Conservation (phyloP, 2,113 vertebrate species). For the Lucifuga dentata region DNA sequence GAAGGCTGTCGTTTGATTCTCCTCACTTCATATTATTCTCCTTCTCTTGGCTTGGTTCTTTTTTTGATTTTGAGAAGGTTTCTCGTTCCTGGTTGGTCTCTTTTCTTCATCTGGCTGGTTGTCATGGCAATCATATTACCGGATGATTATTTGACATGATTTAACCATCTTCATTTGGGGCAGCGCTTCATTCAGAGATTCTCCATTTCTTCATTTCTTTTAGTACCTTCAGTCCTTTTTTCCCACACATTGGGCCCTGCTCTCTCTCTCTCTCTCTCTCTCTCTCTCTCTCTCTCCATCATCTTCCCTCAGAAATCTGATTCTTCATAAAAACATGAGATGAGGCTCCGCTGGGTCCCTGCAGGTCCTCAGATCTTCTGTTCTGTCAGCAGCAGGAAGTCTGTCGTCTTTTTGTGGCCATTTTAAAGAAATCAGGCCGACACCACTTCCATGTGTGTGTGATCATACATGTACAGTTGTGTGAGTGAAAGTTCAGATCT, state of each 20-base stretch:
- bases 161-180: slow-evolving; percentile 51
- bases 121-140: slow-evolving; percentile 59
- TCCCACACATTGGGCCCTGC: slow-evolving; percentile 43
- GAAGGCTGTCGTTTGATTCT: slow-evolving; percentile 83
- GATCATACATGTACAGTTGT: slow-evolving; percentile 54
- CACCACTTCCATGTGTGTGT: slow-evolving; percentile 58
- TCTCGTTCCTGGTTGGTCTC: slow-evolving; percentile 66
- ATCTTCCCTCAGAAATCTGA: slow-evolving; percentile 31
- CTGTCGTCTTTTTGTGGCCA: slow-evolving; percentile 33
- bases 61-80: slow-evolving; percentile 52
- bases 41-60: slow-evolving; percentile 48
- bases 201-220: slow-evolving; percentile 54
- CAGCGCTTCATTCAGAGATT: slow-evolving; percentile 51
- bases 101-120: slow-evolving; percentile 57
- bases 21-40: slow-evolving; percentile 43
- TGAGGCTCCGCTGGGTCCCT: slow-evolving; percentile 32
- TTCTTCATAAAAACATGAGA: slow-evolving; percentile 40
- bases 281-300: slow-evolving; percentile 50
- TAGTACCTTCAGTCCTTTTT: slow-evolving; percentile 48
- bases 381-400: slow-evolving; percentile 36
- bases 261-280: slow-evolving; percentile 52
- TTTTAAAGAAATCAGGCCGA: slow-evolving; percentile 65
- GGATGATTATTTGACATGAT: slow-evolving; percentile 60
- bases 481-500: slow-evolving; percentile 56
- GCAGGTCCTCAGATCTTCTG: slow-evolving; percentile 48